phyloP scores from a whole-genome alignment of 1,140 invertebrate genomes.

The Riptortus pedestris region DNA sequence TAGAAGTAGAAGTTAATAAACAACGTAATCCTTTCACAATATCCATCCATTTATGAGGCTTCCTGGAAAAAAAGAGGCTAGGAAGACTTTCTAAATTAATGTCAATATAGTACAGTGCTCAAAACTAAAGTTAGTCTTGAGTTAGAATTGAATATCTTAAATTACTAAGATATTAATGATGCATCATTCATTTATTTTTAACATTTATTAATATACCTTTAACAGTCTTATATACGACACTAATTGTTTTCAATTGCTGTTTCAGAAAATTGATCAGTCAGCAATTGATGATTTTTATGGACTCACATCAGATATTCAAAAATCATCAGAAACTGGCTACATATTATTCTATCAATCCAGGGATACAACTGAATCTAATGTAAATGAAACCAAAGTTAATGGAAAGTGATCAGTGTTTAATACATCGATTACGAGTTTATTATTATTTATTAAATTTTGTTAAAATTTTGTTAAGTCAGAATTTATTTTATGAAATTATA shows the following conservation, averaged over 20 bases:
- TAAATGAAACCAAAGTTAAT: conserved; percentile 31
- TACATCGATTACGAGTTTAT: too few species aligned
- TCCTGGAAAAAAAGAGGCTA: too few species aligned
- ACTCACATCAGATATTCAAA: conserved; percentile 93
- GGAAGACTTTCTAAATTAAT: too few species aligned
- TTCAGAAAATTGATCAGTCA: conserved; percentile 95
- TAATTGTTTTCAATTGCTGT: conserved; percentile 34
- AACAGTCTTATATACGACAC: too few species aligned
- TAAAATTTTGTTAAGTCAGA: too few species aligned
- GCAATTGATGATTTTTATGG: conserved; percentile 99
- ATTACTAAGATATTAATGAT: background rate
- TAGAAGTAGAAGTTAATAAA: too few species aligned
- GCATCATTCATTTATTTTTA: background rate
- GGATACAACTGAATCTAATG: conserved; percentile 42
- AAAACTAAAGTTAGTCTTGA: too few species aligned
- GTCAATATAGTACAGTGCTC: too few species aligned
- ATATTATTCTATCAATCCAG: conserved; percentile 98
- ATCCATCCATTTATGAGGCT: too few species aligned
- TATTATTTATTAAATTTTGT: too few species aligned
- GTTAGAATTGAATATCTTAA: background rate
- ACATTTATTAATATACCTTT: background rate
- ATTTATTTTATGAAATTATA: too few species aligned
- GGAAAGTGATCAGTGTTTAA: conserved; percentile 31
- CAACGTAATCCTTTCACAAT: too few species aligned
- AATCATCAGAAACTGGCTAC: conserved; percentile 98